Percentiles rank a stretch among this genome's conserved stretches.
Evolutionary conservation across 1,140 invertebrate species (phyloP).

Genomic region (Macrocentrus cingulum): DNA sequence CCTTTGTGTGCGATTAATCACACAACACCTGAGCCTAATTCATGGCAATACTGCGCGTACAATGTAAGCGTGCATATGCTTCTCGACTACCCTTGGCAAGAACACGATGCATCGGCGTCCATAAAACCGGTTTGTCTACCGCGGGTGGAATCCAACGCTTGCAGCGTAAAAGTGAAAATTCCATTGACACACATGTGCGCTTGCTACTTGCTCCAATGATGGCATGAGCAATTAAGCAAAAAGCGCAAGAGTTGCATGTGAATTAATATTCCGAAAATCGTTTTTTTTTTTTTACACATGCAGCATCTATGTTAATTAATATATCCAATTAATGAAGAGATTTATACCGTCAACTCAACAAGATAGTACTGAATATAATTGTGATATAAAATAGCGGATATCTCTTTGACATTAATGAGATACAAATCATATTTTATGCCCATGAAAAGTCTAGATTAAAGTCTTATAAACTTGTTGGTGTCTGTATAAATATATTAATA

Average conservation of each 20-base stretch:
- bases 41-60: slow-evolving; percentile 1
- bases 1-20: slow-evolving; percentile 16
- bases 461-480: no score
- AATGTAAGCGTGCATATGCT: not conserved
- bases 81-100: not conserved
- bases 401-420: no score
- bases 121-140: slow-evolving; percentile 44
- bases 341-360: no score
- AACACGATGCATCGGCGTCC: slow-evolving; percentile 25
- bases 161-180: slow-evolving; percentile 45
- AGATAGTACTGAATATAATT: no score
- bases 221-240: slow-evolving; percentile 5
- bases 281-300: no score
- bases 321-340: no score
- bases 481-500: no score
- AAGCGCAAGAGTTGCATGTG: not conserved
- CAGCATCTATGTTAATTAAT: no score
- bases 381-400: no score
- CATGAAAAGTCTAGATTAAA: no score
- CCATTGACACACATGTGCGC: slow-evolving; percentile 14
- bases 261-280: no score
- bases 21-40: slow-evolving; percentile 7
- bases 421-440: no score
- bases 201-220: slow-evolving; percentile 11
- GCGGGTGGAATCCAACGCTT: slow-evolving; percentile 44